phyloP scores from a whole-genome alignment of 2,113 vertebrate genomes.

The Mungos mungo region DNA sequence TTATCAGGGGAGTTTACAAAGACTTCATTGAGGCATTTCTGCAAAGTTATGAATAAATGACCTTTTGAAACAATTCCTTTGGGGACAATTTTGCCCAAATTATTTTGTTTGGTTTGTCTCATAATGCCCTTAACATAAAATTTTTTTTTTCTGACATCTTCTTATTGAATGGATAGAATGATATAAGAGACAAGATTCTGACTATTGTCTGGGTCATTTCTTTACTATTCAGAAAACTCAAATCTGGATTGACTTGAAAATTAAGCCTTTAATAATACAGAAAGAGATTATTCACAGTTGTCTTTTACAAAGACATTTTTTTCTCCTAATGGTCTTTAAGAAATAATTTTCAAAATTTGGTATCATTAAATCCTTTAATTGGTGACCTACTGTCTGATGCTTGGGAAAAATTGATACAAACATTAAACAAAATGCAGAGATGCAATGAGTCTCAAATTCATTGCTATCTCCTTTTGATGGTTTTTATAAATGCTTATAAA shows the following conservation, averaged over 20 bases:
- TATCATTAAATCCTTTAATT: not conserved
- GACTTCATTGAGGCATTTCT: not conserved
- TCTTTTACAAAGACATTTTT: not conserved
- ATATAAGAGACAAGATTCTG: not conserved
- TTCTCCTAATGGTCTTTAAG: not conserved
- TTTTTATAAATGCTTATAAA: not conserved
- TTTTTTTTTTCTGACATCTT: not conserved
- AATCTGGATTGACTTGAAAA: slow-evolving; percentile 26
- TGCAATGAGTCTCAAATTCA: not conserved
- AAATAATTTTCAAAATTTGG: not conserved
- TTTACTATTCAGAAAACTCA: not conserved
- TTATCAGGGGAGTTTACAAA: not conserved
- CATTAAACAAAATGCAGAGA: not conserved
- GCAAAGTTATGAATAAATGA: not conserved
- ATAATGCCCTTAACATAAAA: not conserved
- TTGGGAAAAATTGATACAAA: not conserved
- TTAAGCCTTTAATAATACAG: not conserved
- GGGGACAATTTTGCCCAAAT: not conserved
- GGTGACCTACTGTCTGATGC: not conserved
- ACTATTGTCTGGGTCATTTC: not conserved
- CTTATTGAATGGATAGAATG: not conserved
- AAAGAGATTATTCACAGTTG: not conserved
- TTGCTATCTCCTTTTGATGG: not conserved
- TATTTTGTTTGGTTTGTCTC: not conserved
- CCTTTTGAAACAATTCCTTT: not conserved